These are phyloP conservation scores for Heteropelma amictum DNA, from an alignment of 2,888 invertebrate genomes.

Conservation along the genomic window DNA sequence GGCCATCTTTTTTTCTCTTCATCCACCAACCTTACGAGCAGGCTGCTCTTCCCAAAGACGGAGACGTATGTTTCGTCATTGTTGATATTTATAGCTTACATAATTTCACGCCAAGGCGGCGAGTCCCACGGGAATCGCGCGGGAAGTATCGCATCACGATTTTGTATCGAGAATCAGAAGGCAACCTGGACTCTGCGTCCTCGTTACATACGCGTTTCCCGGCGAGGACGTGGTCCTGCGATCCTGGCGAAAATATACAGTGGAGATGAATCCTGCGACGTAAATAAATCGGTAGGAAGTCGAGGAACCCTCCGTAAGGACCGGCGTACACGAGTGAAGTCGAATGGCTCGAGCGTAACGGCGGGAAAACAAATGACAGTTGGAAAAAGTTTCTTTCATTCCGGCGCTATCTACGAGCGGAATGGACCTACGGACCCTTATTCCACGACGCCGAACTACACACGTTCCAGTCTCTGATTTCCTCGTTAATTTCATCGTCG, in stretches of 20 bases:
- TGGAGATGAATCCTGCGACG: conserved; percentile 28
- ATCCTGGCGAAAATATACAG: conserved; percentile 43
- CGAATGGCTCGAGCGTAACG: conserved; percentile 31
- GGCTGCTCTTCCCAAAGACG: not conserved
- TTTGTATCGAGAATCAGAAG: too few species aligned
- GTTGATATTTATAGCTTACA: not conserved
- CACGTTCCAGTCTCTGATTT: conserved; percentile 71
- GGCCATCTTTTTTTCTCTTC: too few species aligned
- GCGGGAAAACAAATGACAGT: conserved; percentile 69
- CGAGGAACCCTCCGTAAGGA: conserved; percentile 47
- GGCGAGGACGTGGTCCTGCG: too few species aligned
- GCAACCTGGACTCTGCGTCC: too few species aligned
- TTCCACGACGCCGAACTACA: conserved; percentile 34
- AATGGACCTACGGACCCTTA: conserved; percentile 42
- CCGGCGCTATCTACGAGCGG: conserved; percentile 34
- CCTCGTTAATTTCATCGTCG: conserved; percentile 70
- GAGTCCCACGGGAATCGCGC: not conserved
- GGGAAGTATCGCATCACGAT: conserved; percentile 2
- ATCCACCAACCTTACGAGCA: too few species aligned
- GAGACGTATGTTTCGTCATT: not conserved
- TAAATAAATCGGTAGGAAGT: conserved; percentile 44
- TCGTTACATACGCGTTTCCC: too few species aligned
- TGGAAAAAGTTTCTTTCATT: conserved; percentile 64
- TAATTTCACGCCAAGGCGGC: not conserved
- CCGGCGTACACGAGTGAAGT: not conserved